These are phyloP conservation scores for Silurus glanis DNA, from an alignment of 2,113 vertebrate genomes.

Conservation along the genomic window DNA sequence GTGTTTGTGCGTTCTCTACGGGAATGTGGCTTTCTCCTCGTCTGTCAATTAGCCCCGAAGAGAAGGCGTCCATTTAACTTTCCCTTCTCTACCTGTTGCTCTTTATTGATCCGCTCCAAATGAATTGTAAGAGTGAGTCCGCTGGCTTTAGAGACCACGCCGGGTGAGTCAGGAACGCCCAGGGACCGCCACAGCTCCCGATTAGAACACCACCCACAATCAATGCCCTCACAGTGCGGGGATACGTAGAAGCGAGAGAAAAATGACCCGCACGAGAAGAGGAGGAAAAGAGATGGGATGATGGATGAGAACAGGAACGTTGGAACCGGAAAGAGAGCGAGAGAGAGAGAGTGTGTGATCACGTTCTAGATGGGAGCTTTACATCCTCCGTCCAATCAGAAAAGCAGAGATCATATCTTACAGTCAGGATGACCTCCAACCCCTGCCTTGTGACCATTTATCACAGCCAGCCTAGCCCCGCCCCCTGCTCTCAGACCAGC, in stretches of 20 bases:
- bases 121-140: conserved; percentile 48
- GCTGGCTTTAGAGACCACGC: conserved; percentile 45
- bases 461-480: conserved; percentile 55
- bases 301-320: conserved; percentile 16
- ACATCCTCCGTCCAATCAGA: conserved; percentile 31
- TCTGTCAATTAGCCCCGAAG: conserved; percentile 38
- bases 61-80: conserved; percentile 43
- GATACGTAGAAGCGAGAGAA: background rate
- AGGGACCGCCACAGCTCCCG: conserved; percentile 24
- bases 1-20: conserved; percentile 13
- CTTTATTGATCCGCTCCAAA: conserved; percentile 50
- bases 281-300: conserved; percentile 27
- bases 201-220: conserved; percentile 49
- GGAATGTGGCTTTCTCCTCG: conserved; percentile 28
- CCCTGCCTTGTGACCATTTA: conserved; percentile 66
- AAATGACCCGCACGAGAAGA: background rate
- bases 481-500: conserved; percentile 36
- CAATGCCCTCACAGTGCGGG: conserved; percentile 48
- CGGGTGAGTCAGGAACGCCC: conserved; percentile 24
- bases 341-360: background rate
- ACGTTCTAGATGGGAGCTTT: conserved; percentile 27
- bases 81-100: conserved; percentile 55
- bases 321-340: background rate
- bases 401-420: conserved; percentile 59
- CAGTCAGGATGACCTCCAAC: conserved; percentile 74